These are phyloP conservation scores for Diplodus sargus DNA, from an alignment of 2,797 vertebrate genomes.

Conservation along the genomic window DNA sequence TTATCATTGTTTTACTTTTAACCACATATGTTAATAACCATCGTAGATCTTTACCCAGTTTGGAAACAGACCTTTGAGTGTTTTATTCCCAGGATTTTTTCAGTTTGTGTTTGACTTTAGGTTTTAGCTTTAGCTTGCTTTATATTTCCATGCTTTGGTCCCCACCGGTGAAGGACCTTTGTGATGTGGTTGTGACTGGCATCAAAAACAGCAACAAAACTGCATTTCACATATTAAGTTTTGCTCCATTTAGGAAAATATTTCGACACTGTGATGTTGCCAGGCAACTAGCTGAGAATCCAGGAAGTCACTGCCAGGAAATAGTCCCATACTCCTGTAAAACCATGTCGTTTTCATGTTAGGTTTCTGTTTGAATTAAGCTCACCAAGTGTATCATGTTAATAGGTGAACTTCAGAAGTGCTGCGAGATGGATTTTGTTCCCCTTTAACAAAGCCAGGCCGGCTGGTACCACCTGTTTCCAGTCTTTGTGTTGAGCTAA, in stretches of 20 bases:
- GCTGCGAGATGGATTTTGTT: background rate
- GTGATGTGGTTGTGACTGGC: background rate
- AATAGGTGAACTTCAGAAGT: no score
- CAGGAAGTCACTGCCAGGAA: slow-evolving; percentile 1
- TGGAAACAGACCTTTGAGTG: background rate
- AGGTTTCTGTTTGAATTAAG: background rate
- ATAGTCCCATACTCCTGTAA: background rate
- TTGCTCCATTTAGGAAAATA: background rate
- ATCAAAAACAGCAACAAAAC: background rate
- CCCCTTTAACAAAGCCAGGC: background rate
- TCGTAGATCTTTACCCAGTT: background rate
- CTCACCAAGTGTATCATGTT: background rate
- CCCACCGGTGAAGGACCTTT: background rate
- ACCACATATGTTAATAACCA: background rate
- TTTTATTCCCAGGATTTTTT: background rate
- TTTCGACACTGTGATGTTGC: background rate
- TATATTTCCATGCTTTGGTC: background rate
- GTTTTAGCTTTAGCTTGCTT: background rate
- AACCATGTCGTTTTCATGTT: no score
- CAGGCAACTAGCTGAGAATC: background rate
- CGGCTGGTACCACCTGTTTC: background rate
- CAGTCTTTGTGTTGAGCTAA: background rate
- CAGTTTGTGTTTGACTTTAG: background rate
- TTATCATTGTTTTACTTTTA: background rate
- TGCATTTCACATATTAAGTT: background rate